Conservation (phyloP, 2,888 invertebrate species). For the Chirona hameri region DNA sequence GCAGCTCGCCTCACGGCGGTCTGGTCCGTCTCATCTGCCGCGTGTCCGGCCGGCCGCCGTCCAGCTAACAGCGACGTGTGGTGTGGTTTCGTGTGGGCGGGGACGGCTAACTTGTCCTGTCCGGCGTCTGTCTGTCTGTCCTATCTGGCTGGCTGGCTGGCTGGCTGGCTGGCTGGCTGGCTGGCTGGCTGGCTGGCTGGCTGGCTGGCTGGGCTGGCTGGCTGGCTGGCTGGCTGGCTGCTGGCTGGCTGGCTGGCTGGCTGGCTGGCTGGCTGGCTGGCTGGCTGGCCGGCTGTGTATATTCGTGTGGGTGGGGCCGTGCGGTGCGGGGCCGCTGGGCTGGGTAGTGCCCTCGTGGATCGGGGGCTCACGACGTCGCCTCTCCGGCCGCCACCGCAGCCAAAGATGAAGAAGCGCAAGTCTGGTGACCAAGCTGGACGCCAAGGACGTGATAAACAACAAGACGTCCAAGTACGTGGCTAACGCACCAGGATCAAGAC, state of each 20-base stretch:
- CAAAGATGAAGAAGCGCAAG: conserved; percentile 73
- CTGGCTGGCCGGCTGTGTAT: neutral
- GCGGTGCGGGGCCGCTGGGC: neutral
- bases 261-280: neutral
- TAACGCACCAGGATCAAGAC: conserved; percentile 88
- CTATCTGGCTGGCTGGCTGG: neutral
- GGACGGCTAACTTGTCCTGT: too few relatives aligned
- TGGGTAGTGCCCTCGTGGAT: neutral
- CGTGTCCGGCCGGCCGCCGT: too few relatives aligned
- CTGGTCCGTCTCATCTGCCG: too few relatives aligned
- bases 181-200: neutral
- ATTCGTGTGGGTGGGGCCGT: neutral
- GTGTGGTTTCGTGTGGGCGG: too few relatives aligned
- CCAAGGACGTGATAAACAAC: conserved; percentile 60
- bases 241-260: neutral
- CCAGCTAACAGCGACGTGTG: too few relatives aligned
- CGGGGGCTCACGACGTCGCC: neutral
- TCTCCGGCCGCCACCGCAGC: conserved; percentile 56
- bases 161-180: neutral
- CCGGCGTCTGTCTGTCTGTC: too few relatives aligned
- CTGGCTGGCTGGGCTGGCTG: neutral
- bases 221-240: too few relatives aligned
- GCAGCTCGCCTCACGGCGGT: too few relatives aligned
- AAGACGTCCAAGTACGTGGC: conserved; percentile 76
- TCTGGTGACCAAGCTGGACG: conserved; percentile 77